Evolutionary conservation across 2,888 invertebrate species (phyloP).

Genomic region (Eilema sororculum): DNA sequence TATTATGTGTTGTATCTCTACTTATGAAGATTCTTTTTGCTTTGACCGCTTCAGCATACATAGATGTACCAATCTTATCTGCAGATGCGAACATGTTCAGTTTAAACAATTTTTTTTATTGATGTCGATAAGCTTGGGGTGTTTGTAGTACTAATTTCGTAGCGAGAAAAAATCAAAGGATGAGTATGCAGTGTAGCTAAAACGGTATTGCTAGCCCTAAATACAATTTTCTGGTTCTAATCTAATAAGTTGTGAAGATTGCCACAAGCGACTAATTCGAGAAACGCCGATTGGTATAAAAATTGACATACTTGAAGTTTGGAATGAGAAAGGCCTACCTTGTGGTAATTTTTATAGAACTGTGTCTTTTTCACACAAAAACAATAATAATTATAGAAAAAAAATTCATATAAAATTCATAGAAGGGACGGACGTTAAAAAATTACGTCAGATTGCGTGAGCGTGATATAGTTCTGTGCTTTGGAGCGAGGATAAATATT

Average conservation of each 20-base stretch:
- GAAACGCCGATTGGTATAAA: neutral
- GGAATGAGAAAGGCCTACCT: neutral
- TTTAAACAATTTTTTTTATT: neutral
- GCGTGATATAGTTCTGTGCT: slow-evolving; percentile 14
- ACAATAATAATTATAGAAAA: neutral
- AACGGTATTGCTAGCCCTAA: too few relatives aligned
- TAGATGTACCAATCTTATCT: neutral
- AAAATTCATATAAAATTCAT: too few relatives aligned
- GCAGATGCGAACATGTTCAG: neutral
- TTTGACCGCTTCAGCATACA: neutral
- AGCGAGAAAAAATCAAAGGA: neutral
- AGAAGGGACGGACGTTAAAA: slow-evolving; percentile 12
- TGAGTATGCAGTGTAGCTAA: too few relatives aligned
- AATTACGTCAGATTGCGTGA: slow-evolving; percentile 13
- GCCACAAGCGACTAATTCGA: neutral
- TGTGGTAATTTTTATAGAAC: neutral
- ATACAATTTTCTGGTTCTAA: too few relatives aligned
- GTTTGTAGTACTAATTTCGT: neutral
- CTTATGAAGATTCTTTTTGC: neutral
- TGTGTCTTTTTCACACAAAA: neutral
- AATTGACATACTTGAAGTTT: neutral
- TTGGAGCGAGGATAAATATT: slow-evolving; percentile 57
- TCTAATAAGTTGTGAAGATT: neutral
- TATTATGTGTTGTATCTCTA: neutral
- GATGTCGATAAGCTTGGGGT: too few relatives aligned